A percentile compares a stretch with the other conserved stretches of the same genome.
Evolutionary conservation across 2,888 invertebrate species (phyloP).

Genomic region (Nowickia ferox): DNA sequence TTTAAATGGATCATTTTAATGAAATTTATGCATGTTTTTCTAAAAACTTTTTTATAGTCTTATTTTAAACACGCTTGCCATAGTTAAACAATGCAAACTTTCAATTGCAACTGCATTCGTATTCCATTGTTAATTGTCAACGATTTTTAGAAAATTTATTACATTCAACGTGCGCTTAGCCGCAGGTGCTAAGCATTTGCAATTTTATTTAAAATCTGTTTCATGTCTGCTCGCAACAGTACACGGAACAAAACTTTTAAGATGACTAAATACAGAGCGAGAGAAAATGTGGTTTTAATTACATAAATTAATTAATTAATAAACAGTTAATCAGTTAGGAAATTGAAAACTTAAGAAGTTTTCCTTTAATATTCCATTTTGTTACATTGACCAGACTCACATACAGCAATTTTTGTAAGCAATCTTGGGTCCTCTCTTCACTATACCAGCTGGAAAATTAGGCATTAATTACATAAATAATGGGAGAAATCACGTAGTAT

Average conservation of each 20-base stretch:
- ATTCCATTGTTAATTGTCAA: slow-evolving; percentile 29
- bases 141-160: slow-evolving; percentile 49
- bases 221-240: not conserved
- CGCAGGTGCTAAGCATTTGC: slow-evolving; percentile 48
- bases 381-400: too few relatives aligned
- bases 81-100: not conserved
- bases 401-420: too few relatives aligned
- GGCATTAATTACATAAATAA: too few relatives aligned
- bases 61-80: slow-evolving; percentile 21
- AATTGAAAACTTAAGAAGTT: too few relatives aligned
- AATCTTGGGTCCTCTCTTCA: too few relatives aligned
- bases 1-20: slow-evolving; percentile 21
- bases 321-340: too few relatives aligned
- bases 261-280: too few relatives aligned
- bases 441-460: too few relatives aligned
- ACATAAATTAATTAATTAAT: too few relatives aligned
- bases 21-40: slow-evolving; percentile 4
- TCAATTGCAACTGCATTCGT: not conserved
- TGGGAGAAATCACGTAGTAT: too few relatives aligned
- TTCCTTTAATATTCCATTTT: too few relatives aligned
- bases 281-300: too few relatives aligned
- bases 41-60: slow-evolving; percentile 56
- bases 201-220: not conserved
- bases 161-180: slow-evolving; percentile 18
- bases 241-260: slow-evolving; percentile 5